Base-by-base conservation (phyloP, 2,888 invertebrate species). In the Lasioglossum calceatum region DNA sequence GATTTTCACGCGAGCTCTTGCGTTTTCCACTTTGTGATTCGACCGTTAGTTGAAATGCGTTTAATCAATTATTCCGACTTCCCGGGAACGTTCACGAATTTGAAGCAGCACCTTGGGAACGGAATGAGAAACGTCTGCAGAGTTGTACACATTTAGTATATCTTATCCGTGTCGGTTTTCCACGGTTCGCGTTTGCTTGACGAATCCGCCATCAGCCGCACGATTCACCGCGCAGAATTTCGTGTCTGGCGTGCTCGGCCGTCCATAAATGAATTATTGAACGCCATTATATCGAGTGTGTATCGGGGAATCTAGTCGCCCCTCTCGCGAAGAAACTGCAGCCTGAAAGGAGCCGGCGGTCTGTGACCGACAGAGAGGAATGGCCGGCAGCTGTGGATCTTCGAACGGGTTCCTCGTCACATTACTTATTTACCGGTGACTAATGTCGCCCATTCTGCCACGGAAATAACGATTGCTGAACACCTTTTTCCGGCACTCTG, bases 341-440 rank as follows among this genome's bases (percentile, higher is more conserved):
- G 58, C 19, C 27, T 32, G 72, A 58, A 61, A 64, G 67, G 27
- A 72, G 23, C 64, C 77, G 36, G 32, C 73, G 50, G 71, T 42
- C 85, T 85, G 78, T 61, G 67, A 78, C 50, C 67, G 85, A 85
- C 81, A 58, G 50, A 79, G 81, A 86, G 81, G 77, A 86, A 85
- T 81, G 67, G 80, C 71, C 54, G 42, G 58, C 64, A 77, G 72
- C 64, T 77, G 81, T 16, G 23, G 58, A 54, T 77, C 58, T 44
- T 36, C 80, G 61, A 39, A 80, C 77, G 32, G 77, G 67, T 81
- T 78, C 79, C 78, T 76, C 76, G 70, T 47, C 70, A 44, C 44
- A 70, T 82, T 82, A 80, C 78, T 86, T 82, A 87, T 82, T 87
- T 87, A 86, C 78, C 64, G 70, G 71, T 86, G 86, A 87, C 82